Conservation (phyloP, 2,888 invertebrate genomes). For the Drosophila silvestris region DNA sequence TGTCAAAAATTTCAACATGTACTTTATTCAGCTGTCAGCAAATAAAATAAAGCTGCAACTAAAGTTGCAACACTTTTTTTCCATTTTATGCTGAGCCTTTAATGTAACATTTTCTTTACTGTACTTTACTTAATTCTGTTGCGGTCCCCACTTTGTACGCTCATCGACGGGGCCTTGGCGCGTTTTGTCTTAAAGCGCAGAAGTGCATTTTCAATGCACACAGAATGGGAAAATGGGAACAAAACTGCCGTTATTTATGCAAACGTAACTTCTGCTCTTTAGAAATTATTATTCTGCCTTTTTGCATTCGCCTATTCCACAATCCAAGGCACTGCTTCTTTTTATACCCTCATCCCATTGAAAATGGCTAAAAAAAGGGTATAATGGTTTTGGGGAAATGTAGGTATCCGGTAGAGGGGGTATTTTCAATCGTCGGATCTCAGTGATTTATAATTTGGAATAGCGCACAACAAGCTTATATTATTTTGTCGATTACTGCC, state of each 20-base stretch:
- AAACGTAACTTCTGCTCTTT: slow-evolving; percentile 78
- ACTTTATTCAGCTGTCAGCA: slow-evolving; percentile 3
- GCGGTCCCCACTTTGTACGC: slow-evolving; percentile 19
- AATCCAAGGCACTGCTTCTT: slow-evolving; percentile 23
- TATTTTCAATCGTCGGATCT: background rate
- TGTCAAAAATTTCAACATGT: slow-evolving; percentile 32
- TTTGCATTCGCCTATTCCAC: slow-evolving; percentile 46
- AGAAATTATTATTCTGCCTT: slow-evolving; percentile 72
- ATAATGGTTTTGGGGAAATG: background rate
- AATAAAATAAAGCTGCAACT: slow-evolving; percentile 1
- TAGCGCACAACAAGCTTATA: background rate
- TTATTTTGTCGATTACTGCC: background rate
- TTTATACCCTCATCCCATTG: background rate
- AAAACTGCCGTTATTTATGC: slow-evolving; percentile 76
- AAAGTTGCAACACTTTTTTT: slow-evolving; percentile 41
- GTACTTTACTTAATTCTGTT: slow-evolving; percentile 6
- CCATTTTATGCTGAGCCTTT: background rate
- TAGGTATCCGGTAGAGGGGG: background rate
- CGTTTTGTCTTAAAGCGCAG: slow-evolving; percentile 45
- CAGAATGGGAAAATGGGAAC: slow-evolving; percentile 70
- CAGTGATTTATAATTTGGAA: too few species aligned
- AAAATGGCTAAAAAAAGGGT: background rate
- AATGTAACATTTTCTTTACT: slow-evolving; percentile 7
- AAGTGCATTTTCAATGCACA: slow-evolving; percentile 70
- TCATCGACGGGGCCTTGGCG: slow-evolving; percentile 32